A percentile compares a stretch with the other conserved stretches of the same genome.
Conservation (phyloP, 2,113 vertebrate genomes). For the Serilophus lunatus region DNA sequence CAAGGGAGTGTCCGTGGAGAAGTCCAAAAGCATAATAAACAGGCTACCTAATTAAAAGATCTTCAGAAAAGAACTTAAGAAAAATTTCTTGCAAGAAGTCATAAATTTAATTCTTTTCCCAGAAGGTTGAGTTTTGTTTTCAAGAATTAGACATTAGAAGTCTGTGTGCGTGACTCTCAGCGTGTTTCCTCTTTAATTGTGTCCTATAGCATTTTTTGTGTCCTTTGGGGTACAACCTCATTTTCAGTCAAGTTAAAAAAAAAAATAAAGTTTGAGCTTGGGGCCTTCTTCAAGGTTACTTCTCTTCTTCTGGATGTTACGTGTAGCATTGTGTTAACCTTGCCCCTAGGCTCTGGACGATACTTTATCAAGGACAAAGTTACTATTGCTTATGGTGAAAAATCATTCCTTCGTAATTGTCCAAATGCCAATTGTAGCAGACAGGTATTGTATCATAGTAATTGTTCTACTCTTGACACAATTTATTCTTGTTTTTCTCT, state of each 20-base stretch:
- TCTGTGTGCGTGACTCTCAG: not conserved
- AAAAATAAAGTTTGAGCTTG: not conserved
- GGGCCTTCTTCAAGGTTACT: not conserved
- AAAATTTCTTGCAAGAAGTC: not conserved
- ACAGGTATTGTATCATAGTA: not conserved
- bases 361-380: not conserved
- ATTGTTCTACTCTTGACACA: not conserved
- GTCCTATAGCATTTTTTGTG: not conserved
- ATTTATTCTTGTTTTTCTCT: not conserved
- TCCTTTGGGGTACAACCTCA: not conserved
- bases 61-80: not conserved
- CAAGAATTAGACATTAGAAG: not conserved
- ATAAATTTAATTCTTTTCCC: not conserved
- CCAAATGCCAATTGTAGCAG: not conserved
- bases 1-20: too few species aligned
- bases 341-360: not conserved
- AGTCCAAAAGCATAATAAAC: not conserved
- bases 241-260: not conserved
- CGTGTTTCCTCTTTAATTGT: not conserved
- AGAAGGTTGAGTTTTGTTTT: not conserved
- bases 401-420: not conserved
- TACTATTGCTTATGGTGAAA: not conserved
- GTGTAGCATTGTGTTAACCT: not conserved
- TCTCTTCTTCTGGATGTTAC: not conserved
- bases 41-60: not conserved